phyloP scores from a whole-genome alignment of 2,888 invertebrate genomes.

The Tiphia femorata region DNA sequence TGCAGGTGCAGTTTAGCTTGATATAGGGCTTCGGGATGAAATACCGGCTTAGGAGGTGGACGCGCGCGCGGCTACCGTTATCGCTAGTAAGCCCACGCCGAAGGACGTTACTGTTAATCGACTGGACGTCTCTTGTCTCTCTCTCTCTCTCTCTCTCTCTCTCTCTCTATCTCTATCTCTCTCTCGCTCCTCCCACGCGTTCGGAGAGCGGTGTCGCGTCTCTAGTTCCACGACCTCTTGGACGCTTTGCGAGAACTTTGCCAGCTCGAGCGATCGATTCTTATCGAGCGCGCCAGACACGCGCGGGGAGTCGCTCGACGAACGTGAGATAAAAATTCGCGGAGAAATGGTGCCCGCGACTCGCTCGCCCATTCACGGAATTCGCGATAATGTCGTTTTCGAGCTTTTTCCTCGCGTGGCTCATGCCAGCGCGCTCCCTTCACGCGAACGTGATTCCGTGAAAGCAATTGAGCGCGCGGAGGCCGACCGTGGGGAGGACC shows the following conservation, averaged over 20 bases:
- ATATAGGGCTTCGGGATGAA: conserved; percentile 43
- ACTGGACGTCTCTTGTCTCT: conserved; percentile 1
- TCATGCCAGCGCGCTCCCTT: conserved; percentile 11
- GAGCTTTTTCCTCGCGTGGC: conserved; percentile 12
- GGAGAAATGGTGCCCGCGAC: not conserved
- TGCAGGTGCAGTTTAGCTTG: conserved; percentile 41
- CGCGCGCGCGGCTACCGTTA: conserved; percentile 41
- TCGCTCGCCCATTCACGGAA: conserved; percentile 7
- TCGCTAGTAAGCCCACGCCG: conserved; percentile 35
- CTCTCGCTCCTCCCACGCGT: not conserved
- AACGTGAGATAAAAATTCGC: not conserved
- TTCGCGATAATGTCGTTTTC: conserved; percentile 14
- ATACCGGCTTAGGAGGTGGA: conserved; percentile 42
- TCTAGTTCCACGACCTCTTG: not conserved
- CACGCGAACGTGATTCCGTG: conserved; percentile 2
- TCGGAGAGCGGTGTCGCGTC: not conserved
- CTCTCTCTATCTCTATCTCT: not conserved
- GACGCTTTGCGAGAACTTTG: not conserved
- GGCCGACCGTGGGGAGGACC: not conserved
- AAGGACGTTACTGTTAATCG: conserved; percentile 22
- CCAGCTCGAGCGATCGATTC: not conserved
- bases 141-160: not conserved
- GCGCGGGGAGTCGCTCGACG: no score
- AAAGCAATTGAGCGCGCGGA: not conserved
- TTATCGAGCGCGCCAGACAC: no score